Conservation (phyloP, 1,140 invertebrate species). For the Vollenhovia emeryi region DNA sequence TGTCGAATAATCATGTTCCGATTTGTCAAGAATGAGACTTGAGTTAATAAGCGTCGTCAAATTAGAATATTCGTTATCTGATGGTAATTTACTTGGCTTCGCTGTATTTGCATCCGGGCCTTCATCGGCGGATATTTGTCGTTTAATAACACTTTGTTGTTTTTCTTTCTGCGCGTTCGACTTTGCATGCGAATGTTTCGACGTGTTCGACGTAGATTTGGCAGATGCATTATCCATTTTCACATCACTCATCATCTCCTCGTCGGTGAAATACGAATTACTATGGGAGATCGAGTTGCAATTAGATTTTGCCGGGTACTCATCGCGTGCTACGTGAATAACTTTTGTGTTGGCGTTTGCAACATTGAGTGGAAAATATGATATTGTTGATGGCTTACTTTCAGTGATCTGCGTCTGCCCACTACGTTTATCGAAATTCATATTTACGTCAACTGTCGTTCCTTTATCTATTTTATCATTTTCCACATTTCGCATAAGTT, state of each 20-base stretch:
- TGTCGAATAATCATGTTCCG: not conserved
- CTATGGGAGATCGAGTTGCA: conserved; percentile 45
- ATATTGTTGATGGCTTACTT: conserved; percentile 4
- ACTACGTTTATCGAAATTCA: not conserved
- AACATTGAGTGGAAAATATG: not conserved
- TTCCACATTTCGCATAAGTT: not conserved
- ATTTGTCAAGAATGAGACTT: not conserved
- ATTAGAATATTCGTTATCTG: not conserved
- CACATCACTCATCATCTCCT: conserved; percentile 6
- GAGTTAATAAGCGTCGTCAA: not conserved
- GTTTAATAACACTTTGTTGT: not conserved
- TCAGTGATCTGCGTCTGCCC: not conserved
- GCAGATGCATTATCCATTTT: conserved; percentile 32
- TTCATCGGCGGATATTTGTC: not conserved
- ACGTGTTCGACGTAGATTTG: not conserved
- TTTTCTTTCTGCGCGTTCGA: not conserved
- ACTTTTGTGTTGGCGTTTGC: not conserved
- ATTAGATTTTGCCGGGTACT: conserved; percentile 21
- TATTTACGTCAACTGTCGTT: not conserved
- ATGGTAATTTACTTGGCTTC: not conserved
- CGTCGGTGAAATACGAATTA: conserved; percentile 60
- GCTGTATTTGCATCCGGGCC: not conserved
- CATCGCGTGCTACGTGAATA: not conserved
- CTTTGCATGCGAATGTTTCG: not conserved
- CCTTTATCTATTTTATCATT: not conserved